Evolutionary conservation across 1,140 invertebrate species (phyloP).

Genomic region (Lanistes nyassanus): DNA sequence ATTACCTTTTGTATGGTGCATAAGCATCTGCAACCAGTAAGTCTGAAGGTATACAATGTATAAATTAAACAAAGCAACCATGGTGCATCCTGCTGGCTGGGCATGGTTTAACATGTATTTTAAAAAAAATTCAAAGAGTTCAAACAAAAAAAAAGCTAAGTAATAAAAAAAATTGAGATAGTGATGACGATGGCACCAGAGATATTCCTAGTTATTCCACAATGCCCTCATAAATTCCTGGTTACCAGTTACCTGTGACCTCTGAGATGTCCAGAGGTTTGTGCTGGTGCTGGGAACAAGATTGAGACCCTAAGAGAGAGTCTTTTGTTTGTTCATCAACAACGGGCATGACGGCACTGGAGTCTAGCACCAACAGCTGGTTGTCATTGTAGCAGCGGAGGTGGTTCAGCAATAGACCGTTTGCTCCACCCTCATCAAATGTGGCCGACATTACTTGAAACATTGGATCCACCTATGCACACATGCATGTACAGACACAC

Average conservation of each 20-base stretch:
- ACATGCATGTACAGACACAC: no score
- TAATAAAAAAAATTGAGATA: neutral
- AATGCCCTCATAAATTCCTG: no score
- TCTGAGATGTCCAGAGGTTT: slow-evolving; percentile 37
- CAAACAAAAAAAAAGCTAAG: neutral
- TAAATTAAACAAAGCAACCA: neutral
- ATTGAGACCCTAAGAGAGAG: slow-evolving; percentile 7
- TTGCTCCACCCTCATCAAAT: slow-evolving; percentile 68
- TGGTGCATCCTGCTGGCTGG: no score
- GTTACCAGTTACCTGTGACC: slow-evolving; percentile 42
- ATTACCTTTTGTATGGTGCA: neutral
- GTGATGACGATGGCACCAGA: no score
- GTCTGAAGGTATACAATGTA: neutral
- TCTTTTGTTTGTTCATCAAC: slow-evolving; percentile 30
- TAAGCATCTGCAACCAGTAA: neutral
- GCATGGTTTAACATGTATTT: neutral
- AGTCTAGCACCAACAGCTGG: slow-evolving; percentile 60
- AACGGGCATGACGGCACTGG: slow-evolving; percentile 44
- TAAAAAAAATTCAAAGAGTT: neutral
- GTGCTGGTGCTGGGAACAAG: neutral
- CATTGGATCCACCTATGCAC: slow-evolving; percentile 67
- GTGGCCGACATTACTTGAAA: slow-evolving; percentile 68
- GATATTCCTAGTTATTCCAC: no score
- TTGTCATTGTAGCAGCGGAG: slow-evolving; percentile 62
- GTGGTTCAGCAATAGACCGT: slow-evolving; percentile 66